These are phyloP conservation scores for Centropus unirufus DNA, from an alignment of 2,113 vertebrate species.

Conservation along the genomic window DNA sequence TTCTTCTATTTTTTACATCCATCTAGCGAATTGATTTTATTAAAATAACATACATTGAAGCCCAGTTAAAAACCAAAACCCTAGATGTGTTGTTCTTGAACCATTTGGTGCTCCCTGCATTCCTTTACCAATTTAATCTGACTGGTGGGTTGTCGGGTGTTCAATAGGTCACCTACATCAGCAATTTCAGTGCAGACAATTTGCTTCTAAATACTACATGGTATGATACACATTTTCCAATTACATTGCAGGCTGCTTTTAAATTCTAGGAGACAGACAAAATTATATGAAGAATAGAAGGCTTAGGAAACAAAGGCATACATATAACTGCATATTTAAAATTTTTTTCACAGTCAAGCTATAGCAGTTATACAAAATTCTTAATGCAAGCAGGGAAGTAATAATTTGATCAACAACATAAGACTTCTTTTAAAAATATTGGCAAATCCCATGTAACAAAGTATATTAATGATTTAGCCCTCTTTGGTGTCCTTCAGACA, in stretches of 20 bases:
- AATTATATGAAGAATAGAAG: neutral
- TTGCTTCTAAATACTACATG: constrained; percentile 2
- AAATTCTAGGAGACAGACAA: constrained; percentile 9
- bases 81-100: neutral
- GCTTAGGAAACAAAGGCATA: neutral
- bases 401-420: neutral
- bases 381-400: neutral
- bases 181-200: constrained; percentile 45
- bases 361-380: neutral
- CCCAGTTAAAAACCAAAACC: neutral
- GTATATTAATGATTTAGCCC: neutral
- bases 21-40: neutral
- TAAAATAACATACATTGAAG: neutral
- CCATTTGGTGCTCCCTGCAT: neutral
- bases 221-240: constrained; percentile 43
- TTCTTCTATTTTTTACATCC: neutral
- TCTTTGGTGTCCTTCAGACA: neutral
- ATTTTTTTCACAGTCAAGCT: neutral
- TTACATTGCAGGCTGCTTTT: constrained; percentile 9
- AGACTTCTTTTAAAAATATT: neutral
- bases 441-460: neutral
- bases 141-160: neutral
- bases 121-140: neutral
- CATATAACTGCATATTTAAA: neutral
- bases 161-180: constrained; percentile 50